Conservation (phyloP, 2,797 vertebrate species). For the Gouania willdenowi region DNA sequence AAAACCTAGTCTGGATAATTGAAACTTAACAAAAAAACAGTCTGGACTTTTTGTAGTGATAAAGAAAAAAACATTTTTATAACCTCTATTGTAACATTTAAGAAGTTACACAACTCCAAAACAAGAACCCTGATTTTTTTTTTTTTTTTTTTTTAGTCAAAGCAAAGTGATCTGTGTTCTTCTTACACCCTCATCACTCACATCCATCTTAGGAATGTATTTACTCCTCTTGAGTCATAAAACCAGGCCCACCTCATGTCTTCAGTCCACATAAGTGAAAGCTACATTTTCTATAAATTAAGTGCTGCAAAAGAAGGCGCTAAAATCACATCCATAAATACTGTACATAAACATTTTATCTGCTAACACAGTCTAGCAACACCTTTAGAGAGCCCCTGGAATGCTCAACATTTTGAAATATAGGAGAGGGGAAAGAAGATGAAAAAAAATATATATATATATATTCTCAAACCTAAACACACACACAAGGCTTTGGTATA, state of each 20-base stretch:
- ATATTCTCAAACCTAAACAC: too few species aligned
- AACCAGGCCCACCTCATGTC: neutral
- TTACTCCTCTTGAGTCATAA: too few species aligned
- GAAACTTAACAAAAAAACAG: too few species aligned
- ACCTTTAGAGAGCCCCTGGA: conserved; percentile 17
- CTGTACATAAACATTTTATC: conserved; percentile 78
- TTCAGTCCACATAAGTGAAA: conserved; percentile 34
- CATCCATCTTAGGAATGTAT: too few species aligned
- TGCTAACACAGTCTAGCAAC: conserved; percentile 44
- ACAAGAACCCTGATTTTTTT: neutral
- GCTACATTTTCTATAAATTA: conserved; percentile 84
- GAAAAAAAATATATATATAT: too few species aligned
- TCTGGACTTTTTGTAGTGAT: too few species aligned
- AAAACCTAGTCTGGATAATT: too few species aligned
- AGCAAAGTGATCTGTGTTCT: too few species aligned
- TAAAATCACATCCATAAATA: conserved; percentile 88
- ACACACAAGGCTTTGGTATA: conserved; percentile 50
- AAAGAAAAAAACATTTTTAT: too few species aligned
- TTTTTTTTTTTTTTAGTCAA: too few species aligned
- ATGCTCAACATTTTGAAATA: conserved; percentile 9
- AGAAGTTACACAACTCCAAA: neutral
- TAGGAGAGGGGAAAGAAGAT: too few species aligned
- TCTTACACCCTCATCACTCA: too few species aligned
- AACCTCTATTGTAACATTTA: neutral
- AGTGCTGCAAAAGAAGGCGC: conserved; percentile 79